Base-by-base conservation (phyloP, 2,797 vertebrate genomes). In the Molossus molossus region DNA sequence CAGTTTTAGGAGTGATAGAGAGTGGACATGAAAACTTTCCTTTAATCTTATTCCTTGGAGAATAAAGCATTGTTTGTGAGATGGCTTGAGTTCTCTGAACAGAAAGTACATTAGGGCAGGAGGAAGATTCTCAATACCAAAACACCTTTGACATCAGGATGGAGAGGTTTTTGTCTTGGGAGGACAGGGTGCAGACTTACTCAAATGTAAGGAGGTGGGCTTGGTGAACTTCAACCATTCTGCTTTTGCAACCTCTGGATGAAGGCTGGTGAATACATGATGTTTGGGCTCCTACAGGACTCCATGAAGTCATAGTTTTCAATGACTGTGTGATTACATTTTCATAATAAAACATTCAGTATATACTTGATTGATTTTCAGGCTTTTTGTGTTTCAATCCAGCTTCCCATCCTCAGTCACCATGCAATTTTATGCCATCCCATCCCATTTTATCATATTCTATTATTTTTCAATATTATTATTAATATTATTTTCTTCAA, bases 41-140 rank as follows among this genome's bases (percentile, higher is more conserved):
- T 90, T 95, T 93, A 75, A 85, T 81, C 48, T 87, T 88, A 89
- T 25, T 25, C 58, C 65, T 96, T 87, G 45, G 55, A 86, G 62
- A 91, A 80, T 91, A 85, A 91, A 57, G 18, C n/a, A 91, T 89
- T 91, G 33, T 81, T 94, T 95, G 60, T 94, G 69, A 93, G 53
- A 62, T 92, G 64, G 9, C 58, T 90, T 72, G 53, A 94, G 9
- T 83, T 87, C 25, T 83, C 33, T 70, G 33, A 33, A 79, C 20
- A 92, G 37, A 94, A 69, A 83, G n/a, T 21, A 58, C 25, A 33
- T 86, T 88, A 65, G 37, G 27, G 29, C 33, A 93, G 64, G 77
- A 80, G 58, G 50, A 69, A 67, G 45, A 94, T 70, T 91, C n/a
- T 93, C 18, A 79, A 48, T 81, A 80, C 13, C 10, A 17, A 50